Base-by-base conservation (phyloP, 2,797 vertebrate species). In the Fratercula arctica region DNA sequence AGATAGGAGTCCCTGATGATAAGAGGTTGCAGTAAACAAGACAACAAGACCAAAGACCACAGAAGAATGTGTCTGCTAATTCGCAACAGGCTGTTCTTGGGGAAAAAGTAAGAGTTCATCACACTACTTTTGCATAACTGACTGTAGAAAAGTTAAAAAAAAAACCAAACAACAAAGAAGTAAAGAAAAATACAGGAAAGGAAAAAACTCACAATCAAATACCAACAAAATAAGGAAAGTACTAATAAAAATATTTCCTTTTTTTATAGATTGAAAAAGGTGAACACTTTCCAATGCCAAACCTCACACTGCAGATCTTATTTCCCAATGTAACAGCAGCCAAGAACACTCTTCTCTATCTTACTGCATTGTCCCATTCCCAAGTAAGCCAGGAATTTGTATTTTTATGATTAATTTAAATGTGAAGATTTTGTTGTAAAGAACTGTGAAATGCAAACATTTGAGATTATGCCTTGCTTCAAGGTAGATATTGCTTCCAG, bases 281-380 rank as follows among this genome's bases (percentile, higher is more conserved):
- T 39, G 97, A 98, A 70, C 97, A 97, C 9, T 97, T 97, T 64
- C 97, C 96, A 73, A 98, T 98, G 96, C 99, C 99, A 13, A 96
- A 98, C 19, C 98, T 99, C 35, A 96, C 84, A 20, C 97, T 99
- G 15, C 98, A 91, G 9, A 98, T 99, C 92, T 98, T 87, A 9
- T 99, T 98, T 94, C 99, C 99, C 13, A 96, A 97, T 21, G 50
- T 93, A 86, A 99, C 99, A 26, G 98, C 97, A 28, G 96, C 94
- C 39, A 77, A 97, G 24, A 99, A 99, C 94, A 85, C 95, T 33
- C 97, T 99, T 48, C 98, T 99, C 41, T 99, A 99, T 92, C 97
- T 99, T 61, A 99, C 97, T 24, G 85, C 96, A 21, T 90, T 99
- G 96, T 90, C 97, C 25, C 98, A 97, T 93, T 97, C 98, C 13